These are phyloP conservation scores for Podotricha telesiphe DNA, from an alignment of 2,888 invertebrate genomes.

Conservation along the genomic window DNA sequence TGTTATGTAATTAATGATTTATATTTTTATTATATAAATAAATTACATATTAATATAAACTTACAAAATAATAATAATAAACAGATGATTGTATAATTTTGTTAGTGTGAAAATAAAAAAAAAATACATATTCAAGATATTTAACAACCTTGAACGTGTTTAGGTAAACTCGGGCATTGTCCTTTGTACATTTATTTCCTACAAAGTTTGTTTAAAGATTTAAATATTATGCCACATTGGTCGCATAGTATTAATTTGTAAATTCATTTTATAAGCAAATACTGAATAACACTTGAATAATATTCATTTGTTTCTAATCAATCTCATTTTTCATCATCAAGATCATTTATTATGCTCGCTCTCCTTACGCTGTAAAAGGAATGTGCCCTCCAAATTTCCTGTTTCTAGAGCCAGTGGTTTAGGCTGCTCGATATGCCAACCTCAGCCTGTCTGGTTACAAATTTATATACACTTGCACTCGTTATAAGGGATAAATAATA, in stretches of 20 bases:
- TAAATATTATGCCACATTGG: constrained; percentile 6
- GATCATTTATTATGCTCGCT: constrained; percentile 10
- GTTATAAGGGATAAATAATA: background rate
- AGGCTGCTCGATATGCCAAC: constrained; percentile 16
- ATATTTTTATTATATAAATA: background rate
- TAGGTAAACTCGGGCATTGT: constrained; percentile 25
- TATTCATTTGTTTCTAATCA: background rate
- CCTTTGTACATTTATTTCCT: constrained; percentile 17
- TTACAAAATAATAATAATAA: background rate
- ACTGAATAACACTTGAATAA: background rate
- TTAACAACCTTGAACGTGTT: constrained; percentile 22
- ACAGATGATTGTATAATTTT: background rate
- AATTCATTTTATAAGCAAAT: background rate
- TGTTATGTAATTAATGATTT: background rate
- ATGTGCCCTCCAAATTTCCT: constrained; percentile 36
- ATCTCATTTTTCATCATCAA: constrained; percentile 10
- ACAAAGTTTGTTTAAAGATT: constrained; percentile 11
- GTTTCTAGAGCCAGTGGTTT: constrained; percentile 33
- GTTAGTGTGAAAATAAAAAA: background rate
- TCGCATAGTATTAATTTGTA: background rate
- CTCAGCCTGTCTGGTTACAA: constrained; percentile 19
- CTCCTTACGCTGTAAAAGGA: constrained; percentile 29
- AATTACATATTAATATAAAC: background rate
- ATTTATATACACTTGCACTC: constrained; percentile 15
- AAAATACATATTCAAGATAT: background rate